Evolutionary conservation across 2,113 vertebrate genomes (phyloP).

Genomic region (Pyrgilauda ruficollis): DNA sequence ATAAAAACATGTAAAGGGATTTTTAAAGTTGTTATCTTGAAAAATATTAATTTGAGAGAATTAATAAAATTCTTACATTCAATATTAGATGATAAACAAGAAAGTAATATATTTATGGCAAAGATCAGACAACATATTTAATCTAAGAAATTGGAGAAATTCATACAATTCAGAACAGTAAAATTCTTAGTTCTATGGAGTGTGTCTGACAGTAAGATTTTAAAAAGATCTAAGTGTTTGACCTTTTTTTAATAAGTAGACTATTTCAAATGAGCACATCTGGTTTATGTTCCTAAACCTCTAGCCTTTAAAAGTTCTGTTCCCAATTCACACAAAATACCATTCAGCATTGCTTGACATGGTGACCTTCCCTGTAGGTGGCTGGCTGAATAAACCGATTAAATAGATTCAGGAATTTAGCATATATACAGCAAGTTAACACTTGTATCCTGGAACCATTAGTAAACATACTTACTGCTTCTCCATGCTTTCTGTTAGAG

Average conservation of each 20-base stretch:
- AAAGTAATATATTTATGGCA: background rate
- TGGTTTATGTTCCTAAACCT: slow-evolving; percentile 80
- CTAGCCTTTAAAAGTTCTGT: slow-evolving; percentile 75
- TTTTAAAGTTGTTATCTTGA: background rate
- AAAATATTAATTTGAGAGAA: background rate
- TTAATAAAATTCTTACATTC: background rate
- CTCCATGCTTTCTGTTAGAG: background rate
- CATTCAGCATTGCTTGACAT: slow-evolving; percentile 72
- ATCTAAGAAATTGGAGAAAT: background rate
- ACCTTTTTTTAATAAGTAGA: slow-evolving; percentile 73
- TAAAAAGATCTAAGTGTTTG: slow-evolving; percentile 71
- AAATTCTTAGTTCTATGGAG: slow-evolving; percentile 58
- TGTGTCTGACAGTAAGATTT: slow-evolving; percentile 70
- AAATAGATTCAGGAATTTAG: slow-evolving; percentile 68
- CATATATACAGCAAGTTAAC: slow-evolving; percentile 57
- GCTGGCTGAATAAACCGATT: slow-evolving; percentile 64
- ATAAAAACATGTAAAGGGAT: background rate
- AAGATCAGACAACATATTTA: slow-evolving; percentile 43
- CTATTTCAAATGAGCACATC: slow-evolving; percentile 76
- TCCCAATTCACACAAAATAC: slow-evolving; percentile 75
- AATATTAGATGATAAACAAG: background rate
- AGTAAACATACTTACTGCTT: background rate
- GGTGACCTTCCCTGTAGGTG: slow-evolving; percentile 74
- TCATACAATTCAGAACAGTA: slow-evolving; percentile 18
- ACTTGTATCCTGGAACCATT: slow-evolving; percentile 33